Percentiles rank a stretch among this genome's conserved stretches.
Evolutionary conservation across 2,888 invertebrate genomes (phyloP).

Genomic region (Ypsolopha scabrella): DNA sequence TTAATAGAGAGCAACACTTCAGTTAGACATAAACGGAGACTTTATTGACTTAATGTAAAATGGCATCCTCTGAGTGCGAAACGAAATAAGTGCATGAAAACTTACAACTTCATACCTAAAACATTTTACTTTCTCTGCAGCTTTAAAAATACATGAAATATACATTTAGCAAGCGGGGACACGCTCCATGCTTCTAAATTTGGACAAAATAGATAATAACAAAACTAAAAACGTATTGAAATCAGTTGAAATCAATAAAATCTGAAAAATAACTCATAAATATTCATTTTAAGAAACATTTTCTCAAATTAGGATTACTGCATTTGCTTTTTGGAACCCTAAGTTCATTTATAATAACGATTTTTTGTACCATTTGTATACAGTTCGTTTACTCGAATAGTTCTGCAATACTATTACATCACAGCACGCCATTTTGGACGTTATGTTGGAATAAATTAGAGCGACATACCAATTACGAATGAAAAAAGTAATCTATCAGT

Average conservation of each 20-base stretch:
- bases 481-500: no score
- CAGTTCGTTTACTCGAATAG: no score
- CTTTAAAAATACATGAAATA: slow-evolving; percentile 31
- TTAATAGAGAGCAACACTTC: not conserved
- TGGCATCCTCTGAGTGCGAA: slow-evolving; percentile 28
- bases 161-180: slow-evolving; percentile 16
- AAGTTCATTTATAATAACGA: no score
- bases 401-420: no score
- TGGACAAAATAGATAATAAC: not conserved
- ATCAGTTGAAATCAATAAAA: not conserved
- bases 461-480: no score
- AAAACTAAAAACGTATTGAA: not conserved
- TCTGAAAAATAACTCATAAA: not conserved
- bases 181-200: slow-evolving; percentile 33
- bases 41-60: slow-evolving; percentile 18
- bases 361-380: no score
- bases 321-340: no score
- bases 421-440: no score
- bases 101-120: slow-evolving; percentile 8
- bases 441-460: no score
- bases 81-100: not conserved
- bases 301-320: no score
- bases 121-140: slow-evolving; percentile 66
- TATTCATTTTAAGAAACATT: not conserved
- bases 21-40: not conserved